A percentile compares a stretch with the other conserved stretches of the same genome.
phyloP scores from a whole-genome alignment of 2,797 vertebrate genomes.

The Todus mexicanus region DNA sequence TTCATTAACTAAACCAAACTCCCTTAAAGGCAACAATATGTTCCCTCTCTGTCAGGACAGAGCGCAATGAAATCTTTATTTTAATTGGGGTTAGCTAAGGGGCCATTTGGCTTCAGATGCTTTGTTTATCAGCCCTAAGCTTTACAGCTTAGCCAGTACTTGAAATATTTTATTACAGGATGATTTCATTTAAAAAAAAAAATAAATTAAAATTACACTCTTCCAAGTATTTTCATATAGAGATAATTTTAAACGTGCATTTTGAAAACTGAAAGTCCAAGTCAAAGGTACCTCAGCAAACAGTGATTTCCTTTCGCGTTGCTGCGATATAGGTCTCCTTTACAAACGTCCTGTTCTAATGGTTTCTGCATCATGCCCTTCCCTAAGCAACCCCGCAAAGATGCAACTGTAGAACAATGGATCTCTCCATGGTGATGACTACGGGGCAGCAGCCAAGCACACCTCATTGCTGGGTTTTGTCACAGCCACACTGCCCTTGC shows the following conservation, averaged over 20 bases:
- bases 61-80: slow-evolving; percentile 78
- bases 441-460: background rate
- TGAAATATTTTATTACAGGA: slow-evolving; percentile 76
- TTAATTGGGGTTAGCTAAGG: slow-evolving; percentile 82
- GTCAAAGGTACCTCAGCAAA: background rate
- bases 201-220: background rate
- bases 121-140: slow-evolving; percentile 80
- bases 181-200: slow-evolving; percentile 17
- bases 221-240: slow-evolving; percentile 19
- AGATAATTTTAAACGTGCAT: background rate
- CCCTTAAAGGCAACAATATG: slow-evolving; percentile 84
- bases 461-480: background rate
- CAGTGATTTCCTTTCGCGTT: background rate
- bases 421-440: background rate
- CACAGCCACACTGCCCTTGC: background rate
- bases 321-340: background rate
- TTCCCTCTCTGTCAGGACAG: slow-evolving; percentile 79
- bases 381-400: background rate
- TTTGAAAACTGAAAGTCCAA: slow-evolving; percentile 34
- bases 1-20: slow-evolving; percentile 81
- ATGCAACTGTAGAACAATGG: background rate
- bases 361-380: background rate
- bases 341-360: background rate
- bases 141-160: slow-evolving; percentile 74
- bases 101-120: slow-evolving; percentile 78